Percentiles rank a stretch among this genome's conserved stretches.
These are phyloP conservation scores for Dryas iulia DNA, from an alignment of 1,140 invertebrate species.

Conservation along the genomic window DNA sequence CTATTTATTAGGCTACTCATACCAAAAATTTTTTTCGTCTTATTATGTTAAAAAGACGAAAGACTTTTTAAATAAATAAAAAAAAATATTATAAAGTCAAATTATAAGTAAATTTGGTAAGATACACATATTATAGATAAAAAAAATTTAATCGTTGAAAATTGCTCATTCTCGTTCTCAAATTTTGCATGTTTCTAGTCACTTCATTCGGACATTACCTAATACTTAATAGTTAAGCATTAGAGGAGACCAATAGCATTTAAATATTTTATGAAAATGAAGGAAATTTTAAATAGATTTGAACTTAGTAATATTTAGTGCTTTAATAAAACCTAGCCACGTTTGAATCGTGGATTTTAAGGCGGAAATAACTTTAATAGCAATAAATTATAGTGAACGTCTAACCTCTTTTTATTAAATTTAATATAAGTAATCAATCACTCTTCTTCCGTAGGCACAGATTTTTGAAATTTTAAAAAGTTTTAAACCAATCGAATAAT, in stretches of 20 bases:
- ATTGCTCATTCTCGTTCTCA: conserved; percentile 65
- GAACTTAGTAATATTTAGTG: conserved; percentile 61
- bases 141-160: conserved; percentile 49
- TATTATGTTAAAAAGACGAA: too few relatives aligned
- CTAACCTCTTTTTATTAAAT: conserved; percentile 11
- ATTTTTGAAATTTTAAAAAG: conserved; percentile 15
- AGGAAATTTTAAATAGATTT: conserved; percentile 49
- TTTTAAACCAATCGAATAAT: not conserved
- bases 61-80: too few relatives aligned
- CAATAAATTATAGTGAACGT: conserved; percentile 36
- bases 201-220: conserved; percentile 51
- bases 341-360: conserved; percentile 35
- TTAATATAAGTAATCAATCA: conserved; percentile 22
- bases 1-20: too few relatives aligned
- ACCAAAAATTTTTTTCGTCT: too few relatives aligned
- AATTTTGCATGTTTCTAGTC: conserved; percentile 62
- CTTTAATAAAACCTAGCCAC: conserved; percentile 44
- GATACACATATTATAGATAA: conserved; percentile 30
- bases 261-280: conserved; percentile 61
- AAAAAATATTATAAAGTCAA: not conserved
- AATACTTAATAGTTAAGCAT: conserved; percentile 52
- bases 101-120: not conserved
- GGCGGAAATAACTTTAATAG: conserved; percentile 33
- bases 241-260: conserved; percentile 75
- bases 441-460: conserved; percentile 28